Base-by-base conservation (phyloP, 2,888 invertebrate genomes). In the Nezara viridula region DNA sequence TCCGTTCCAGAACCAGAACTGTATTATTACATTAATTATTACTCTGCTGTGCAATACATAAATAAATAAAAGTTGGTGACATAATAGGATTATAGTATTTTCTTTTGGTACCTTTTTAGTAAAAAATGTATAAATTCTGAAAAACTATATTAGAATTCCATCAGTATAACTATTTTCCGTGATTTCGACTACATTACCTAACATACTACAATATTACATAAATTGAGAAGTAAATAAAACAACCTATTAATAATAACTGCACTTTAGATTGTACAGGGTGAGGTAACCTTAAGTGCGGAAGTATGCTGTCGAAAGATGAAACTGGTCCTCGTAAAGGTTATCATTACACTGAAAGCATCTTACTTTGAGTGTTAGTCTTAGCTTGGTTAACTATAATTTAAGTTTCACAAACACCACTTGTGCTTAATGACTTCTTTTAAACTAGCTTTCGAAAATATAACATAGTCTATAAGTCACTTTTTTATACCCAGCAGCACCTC, bases 271-370 rank as follows among this genome's bases (percentile, higher is more conserved):
- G 66, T 32, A 7, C 19, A 32, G 19, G 5, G 32, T 81, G 81
- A 81, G 24, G 81, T 81, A 81, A 44, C 32, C n/a, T 44, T 5
- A 81, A 81, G 81, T 81, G 44, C 81, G 81, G 81, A 81, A 81
- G 81, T 81, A 14, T 10, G 2, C 19, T 44, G 10, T 40, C 81
- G 40, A 81, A 44, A 81, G 81, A 81, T 10, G 40, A 81, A 81
- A 81, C 24, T 81, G 81, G 24, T 77, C 12, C 81, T 81, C 9
- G 40, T 24, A 81, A 81, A 81, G 81, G 81, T 81, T 81, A 81
- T 81, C 81, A 44, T 81, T 81, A 44, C 40, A 44, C 24, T 27
- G 81, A 44, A 81, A 24, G 44, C 5, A 16, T 14, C 44, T 32
- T 66, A 66, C 66, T 32, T 27, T 32, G 32, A 66, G 32, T 32